phyloP scores from a whole-genome alignment of 2,113 vertebrate genomes.

The Coturnix japonica region DNA sequence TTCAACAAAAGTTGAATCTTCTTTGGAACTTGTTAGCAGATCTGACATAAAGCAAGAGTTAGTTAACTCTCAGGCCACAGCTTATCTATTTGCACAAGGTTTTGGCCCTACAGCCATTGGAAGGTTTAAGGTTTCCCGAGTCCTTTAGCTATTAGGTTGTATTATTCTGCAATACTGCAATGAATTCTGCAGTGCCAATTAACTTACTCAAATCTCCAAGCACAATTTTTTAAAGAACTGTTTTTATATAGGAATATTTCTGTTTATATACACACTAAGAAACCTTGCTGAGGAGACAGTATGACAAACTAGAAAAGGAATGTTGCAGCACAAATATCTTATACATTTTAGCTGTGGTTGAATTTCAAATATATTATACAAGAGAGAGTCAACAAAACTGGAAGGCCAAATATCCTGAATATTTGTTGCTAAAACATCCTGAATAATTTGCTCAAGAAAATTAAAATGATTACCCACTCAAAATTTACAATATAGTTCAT shows the following conservation, averaged over 20 bases:
- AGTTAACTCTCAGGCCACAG: slow-evolving; percentile 8
- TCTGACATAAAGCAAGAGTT: slow-evolving; percentile 5
- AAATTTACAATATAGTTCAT: background rate
- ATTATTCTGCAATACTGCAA: background rate
- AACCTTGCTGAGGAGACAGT: background rate
- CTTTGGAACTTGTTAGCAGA: slow-evolving; percentile 7
- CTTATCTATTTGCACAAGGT: slow-evolving; percentile 58
- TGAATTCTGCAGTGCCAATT: background rate
- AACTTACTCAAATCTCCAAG: background rate
- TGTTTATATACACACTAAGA: background rate
- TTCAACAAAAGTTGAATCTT: background rate
- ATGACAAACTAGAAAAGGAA: background rate
- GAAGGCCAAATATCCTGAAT: background rate
- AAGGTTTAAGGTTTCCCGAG: slow-evolving; percentile 1
- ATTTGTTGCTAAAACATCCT: too few species aligned
- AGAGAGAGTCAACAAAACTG: background rate
- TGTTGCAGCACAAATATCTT: background rate
- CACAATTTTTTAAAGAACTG: background rate
- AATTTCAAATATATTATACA: background rate
- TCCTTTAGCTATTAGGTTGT: background rate
- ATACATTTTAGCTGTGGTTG: background rate
- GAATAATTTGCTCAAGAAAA: background rate
- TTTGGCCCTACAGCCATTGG: background rate
- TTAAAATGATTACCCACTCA: background rate
- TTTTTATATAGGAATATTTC: background rate